These are phyloP conservation scores for Halcyon leucocephala DNA, from an alignment of 2,797 vertebrate species.

Conservation along the genomic window DNA sequence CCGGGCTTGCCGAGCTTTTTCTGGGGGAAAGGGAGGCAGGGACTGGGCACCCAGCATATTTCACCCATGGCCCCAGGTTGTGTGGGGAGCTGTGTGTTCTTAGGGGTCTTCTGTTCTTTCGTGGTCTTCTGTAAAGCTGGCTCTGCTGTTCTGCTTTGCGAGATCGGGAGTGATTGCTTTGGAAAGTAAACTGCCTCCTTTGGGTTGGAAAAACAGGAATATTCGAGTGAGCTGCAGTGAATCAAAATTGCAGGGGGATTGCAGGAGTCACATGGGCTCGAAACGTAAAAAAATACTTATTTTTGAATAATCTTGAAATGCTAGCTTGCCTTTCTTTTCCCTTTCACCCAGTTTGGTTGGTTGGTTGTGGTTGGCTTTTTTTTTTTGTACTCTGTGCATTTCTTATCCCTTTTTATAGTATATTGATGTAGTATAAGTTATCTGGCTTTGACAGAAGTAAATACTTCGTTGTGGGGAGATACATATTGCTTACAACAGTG, in stretches of 20 bases:
- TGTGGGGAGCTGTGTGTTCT: rapidly evolving
- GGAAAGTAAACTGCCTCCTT: not conserved
- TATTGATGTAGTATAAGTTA: rapidly evolving
- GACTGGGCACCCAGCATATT: too few relatives aligned
- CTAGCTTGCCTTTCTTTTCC: not conserved
- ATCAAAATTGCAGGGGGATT: not conserved
- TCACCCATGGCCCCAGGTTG: not conserved
- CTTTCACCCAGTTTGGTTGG: not conserved
- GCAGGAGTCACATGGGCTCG: not conserved
- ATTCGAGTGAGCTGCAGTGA: rapidly evolving
- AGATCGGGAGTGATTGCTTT: rapidly evolving
- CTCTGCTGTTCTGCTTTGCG: rapidly evolving
- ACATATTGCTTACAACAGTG: rapidly evolving
- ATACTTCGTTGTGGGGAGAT: rapidly evolving
- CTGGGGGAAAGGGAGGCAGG: too few relatives aligned
- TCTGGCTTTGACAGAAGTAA: rapidly evolving
- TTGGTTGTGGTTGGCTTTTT: too few relatives aligned
- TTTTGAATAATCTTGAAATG: not conserved
- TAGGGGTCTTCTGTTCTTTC: rapidly evolving
- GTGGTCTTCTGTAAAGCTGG: not conserved
- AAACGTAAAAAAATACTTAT: too few relatives aligned
- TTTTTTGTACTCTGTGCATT: rapidly evolving
- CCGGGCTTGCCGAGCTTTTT: rapidly evolving
- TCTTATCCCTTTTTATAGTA: rapidly evolving
- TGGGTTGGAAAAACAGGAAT: rapidly evolving